A percentile compares a stretch with the other conserved stretches of the same genome.
These are phyloP conservation scores for Podotricha telesiphe DNA, from an alignment of 2,888 invertebrate genomes.

Conservation along the genomic window DNA sequence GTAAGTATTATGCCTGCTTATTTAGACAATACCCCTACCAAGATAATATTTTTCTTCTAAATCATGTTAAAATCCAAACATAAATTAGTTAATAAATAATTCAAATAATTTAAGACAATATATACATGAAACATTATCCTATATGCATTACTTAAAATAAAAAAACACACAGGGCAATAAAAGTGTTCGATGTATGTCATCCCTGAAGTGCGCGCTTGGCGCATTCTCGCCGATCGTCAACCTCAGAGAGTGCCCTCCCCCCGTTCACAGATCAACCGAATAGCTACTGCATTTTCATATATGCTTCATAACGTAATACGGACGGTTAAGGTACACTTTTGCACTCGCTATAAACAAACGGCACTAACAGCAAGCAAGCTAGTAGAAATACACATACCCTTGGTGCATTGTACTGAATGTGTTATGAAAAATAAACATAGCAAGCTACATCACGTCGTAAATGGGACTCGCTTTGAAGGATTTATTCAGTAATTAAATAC, in stretches of 20 bases:
- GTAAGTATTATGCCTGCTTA: too few species aligned
- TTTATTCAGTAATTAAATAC: constrained; percentile 1
- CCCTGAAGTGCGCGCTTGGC: constrained; percentile 67
- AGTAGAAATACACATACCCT: constrained; percentile 46
- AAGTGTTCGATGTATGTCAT: constrained; percentile 69
- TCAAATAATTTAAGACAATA: background rate
- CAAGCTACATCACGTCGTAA: constrained; percentile 44
- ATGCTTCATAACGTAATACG: constrained; percentile 50
- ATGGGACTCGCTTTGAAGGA: constrained; percentile 27
- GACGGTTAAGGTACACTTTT: constrained; percentile 53
- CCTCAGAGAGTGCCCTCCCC: constrained; percentile 61
- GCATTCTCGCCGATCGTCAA: constrained; percentile 79
- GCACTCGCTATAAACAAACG: constrained; percentile 32
- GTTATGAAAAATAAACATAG: constrained; percentile 56
- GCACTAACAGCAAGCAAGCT: constrained; percentile 31
- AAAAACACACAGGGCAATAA: constrained; percentile 52
- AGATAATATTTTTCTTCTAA: background rate
- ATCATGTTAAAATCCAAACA: background rate
- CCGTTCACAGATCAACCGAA: constrained; percentile 53
- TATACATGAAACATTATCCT: background rate
- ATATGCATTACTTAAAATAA: background rate
- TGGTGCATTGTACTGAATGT: constrained; percentile 51
- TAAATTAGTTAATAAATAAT: background rate
- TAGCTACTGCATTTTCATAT: constrained; percentile 46
- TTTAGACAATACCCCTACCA: too few species aligned